A percentile compares a stretch with the other conserved stretches of the same genome.
phyloP scores from a whole-genome alignment of 2,113 vertebrate species.

The Grammomys surdaster region DNA sequence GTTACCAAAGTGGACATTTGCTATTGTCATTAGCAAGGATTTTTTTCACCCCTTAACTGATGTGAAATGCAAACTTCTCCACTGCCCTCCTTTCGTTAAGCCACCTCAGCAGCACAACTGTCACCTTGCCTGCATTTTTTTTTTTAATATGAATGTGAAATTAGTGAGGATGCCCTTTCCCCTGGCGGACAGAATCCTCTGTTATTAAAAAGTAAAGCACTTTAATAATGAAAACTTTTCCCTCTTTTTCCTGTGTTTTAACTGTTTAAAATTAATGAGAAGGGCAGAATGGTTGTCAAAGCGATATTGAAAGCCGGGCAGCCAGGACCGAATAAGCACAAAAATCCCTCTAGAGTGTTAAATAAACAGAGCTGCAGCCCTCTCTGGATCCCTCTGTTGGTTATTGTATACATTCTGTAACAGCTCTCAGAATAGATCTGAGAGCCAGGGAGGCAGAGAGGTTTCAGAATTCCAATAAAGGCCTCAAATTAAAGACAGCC shows the following conservation, averaged over 20 bases:
- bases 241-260: conserved; percentile 90
- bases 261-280: conserved; percentile 98
- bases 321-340: conserved; percentile 91
- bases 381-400: conserved; percentile 92
- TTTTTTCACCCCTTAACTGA: conserved; percentile 67
- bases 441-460: conserved; percentile 90
- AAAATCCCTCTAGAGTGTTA: conserved; percentile 99
- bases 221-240: conserved; percentile 99
- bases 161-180: conserved; percentile 91
- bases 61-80: conserved; percentile 85
- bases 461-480: conserved; percentile 94
- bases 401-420: conserved; percentile 99
- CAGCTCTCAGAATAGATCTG: conserved; percentile 97
- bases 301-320: conserved; percentile 95
- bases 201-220: conserved; percentile 96
- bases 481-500: conserved; percentile 94
- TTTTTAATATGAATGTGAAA: conserved; percentile 92
- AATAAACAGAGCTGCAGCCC: conserved; percentile 97
- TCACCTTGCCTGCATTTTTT: conserved; percentile 86
- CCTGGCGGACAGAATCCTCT: conserved; percentile 92
- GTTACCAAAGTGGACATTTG: conserved; percentile 82
- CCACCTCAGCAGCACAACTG: conserved; percentile 86
- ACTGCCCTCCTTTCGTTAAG: conserved; percentile 85
- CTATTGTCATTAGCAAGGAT: conserved; percentile 78
- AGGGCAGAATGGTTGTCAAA: conserved; percentile 95